Evolutionary conservation across 2,113 vertebrate genomes (phyloP).

Genomic region (Psophia crepitans): DNA sequence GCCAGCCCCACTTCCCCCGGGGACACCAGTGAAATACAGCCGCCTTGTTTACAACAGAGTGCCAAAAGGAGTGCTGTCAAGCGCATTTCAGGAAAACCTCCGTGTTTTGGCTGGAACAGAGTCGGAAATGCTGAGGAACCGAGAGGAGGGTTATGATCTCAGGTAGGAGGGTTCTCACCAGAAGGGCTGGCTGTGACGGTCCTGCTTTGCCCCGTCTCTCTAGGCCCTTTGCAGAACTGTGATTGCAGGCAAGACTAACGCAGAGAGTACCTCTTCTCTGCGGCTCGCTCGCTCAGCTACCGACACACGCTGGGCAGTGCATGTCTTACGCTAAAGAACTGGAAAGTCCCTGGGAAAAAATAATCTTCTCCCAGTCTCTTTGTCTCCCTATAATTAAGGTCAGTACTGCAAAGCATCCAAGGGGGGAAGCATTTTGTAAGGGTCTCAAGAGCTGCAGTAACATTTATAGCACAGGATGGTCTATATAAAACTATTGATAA

Average conservation of each 20-base stretch:
- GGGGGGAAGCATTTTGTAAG: not conserved
- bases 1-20: not conserved
- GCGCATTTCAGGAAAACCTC: not conserved
- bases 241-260: not conserved
- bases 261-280: not conserved
- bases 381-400: slow-evolving; percentile 50
- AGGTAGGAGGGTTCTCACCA: not conserved
- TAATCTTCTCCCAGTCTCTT: not conserved
- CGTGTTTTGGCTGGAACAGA: not conserved
- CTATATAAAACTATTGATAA: not conserved
- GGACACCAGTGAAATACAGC: not conserved
- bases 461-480: not conserved
- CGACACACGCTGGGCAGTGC: not conserved
- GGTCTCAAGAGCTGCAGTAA: not conserved
- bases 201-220: not conserved
- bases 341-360: slow-evolving; percentile 22
- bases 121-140: not conserved
- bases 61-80: too few species aligned
- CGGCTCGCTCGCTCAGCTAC: not conserved
- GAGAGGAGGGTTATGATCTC: not conserved
- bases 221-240: not conserved
- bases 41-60: rapidly evolving
- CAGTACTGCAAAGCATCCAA: not conserved
- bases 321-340: not conserved
- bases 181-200: not conserved